Base-by-base conservation (phyloP, 2,888 invertebrate genomes). In the Synergus itoensis region DNA sequence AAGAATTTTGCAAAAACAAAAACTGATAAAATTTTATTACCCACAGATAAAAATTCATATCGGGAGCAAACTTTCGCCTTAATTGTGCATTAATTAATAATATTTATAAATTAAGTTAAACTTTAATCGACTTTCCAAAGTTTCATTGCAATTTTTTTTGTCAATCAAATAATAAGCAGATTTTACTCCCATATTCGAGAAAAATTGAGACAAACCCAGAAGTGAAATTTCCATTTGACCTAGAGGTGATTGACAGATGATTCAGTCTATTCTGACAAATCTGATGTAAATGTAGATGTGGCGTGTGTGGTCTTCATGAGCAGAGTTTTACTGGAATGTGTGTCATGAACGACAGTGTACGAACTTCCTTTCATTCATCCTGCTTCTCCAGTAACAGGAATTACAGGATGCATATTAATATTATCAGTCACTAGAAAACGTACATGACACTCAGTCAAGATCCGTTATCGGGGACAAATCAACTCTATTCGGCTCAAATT, bases 361-460 rank as follows among this genome's bases (percentile, higher is more conserved):
- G 73, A 73, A 73, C 73, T 53, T 73, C 73, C 73, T 73, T 73
- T 73, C 73, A 53, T 73, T 73, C 73, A 73, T 73, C 48, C 73
- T 73, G 73, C 48, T 73, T 73, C 73, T 36, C 11, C 53, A 73
- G 28, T n/a, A 53, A 73, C 48, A 69, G 69, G 69, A 36, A 48
- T 69, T 69, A 8, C 69, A 69, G 69, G 69, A 69, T 69, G 69
- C 28, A 45, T 45, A 69, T 48, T 48, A 16, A 69, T 69, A 28
- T 48, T 28, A 43, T 67, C 36, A 69, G 11, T 69, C 69, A 48
- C 48, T 43, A 21, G 69, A 45, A 69, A 69, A 69, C 45, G 43
- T 36, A 28, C 48, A 48, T 36, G 9, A 28, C n/a, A 41, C 64
- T 65, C 64, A 65, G 64, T 64, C 64, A 36, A 65, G 40, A 40